Base-by-base conservation (phyloP, 2,113 vertebrate species). In the Vulpes vulpes region DNA sequence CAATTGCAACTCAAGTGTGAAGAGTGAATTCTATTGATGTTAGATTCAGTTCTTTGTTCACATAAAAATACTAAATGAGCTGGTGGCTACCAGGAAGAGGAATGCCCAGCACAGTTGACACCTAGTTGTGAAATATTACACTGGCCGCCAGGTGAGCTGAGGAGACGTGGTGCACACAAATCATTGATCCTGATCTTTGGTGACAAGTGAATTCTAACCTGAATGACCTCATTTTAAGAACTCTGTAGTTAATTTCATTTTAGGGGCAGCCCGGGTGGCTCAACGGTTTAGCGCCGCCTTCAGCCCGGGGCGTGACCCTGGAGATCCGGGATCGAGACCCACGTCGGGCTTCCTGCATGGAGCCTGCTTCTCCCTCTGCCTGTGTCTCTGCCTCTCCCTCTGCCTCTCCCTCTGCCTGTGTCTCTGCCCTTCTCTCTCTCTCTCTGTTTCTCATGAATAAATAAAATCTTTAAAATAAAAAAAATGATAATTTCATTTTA, bases 111-210 rank as follows among this genome's bases (percentile, higher is more conserved):
- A 74, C 32, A 96, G 71, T 62, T 94, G 79, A 84, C 69, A 84
- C 85, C 10, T 59, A n/a, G 60, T 7, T 86, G 88, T 51, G 85
- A 94, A 94, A 95, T 67, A 49, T 1, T 67, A 25, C 27, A 85
- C 43, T 38, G 10, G 43, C 53, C 60, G 62, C 83, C 88, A 87
- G 79, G 96, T 87, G 96, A 97, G 25, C 78, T 14, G 92, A 98
- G 94, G 92, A 95, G 89, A 51, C 55, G 7, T 0, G 0, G 59
- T 94, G 79, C 71, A 74, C 69, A 81, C 59, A 91, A 78, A 82
- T 51, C 83, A 84, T 19, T 53, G 49, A 64, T 91, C 90, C 51
- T 91, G 49, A 76, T 93, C 90, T 60, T 91, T 19, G 10, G 5
- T 30, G 65, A 95, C 69, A 23, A 93, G 23, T 20, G 57, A 93